Conservation (phyloP, 2,797 vertebrate species). For the Thripadectes ignobilis region DNA sequence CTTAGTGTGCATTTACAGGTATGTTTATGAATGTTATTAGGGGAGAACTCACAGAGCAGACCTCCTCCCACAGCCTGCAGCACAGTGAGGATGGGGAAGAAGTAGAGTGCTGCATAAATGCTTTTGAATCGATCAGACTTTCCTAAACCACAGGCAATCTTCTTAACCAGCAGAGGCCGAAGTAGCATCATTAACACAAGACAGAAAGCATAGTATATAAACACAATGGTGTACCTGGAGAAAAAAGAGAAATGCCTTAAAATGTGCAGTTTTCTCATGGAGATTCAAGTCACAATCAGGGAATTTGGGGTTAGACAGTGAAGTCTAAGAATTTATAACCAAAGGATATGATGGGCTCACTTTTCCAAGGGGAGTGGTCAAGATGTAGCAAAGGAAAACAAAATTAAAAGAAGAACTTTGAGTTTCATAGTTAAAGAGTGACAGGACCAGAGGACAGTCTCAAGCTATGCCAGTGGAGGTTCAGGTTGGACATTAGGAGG, state of each 20-base stretch:
- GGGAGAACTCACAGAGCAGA: slow-evolving; percentile 88
- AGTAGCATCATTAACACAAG: slow-evolving; percentile 96
- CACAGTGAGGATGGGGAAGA: slow-evolving; percentile 95
- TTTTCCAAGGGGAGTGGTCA: neutral
- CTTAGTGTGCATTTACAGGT: neutral
- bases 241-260: neutral
- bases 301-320: neutral
- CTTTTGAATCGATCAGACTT: slow-evolving; percentile 96
- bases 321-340: neutral
- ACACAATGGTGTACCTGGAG: slow-evolving; percentile 92
- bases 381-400: neutral
- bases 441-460: neutral
- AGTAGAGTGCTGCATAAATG: slow-evolving; percentile 96
- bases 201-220: slow-evolving; percentile 97
- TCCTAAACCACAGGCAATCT: slow-evolving; percentile 94
- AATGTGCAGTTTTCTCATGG: neutral
- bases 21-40: neutral
- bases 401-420: neutral
- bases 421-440: neutral
- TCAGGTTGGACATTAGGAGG: neutral
- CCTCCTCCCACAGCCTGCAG: slow-evolving; percentile 96
- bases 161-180: slow-evolving; percentile 95
- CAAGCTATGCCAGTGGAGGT: neutral
- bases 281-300: neutral
- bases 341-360: accelerated